Evolutionary conservation across 2,113 vertebrate species (phyloP).

Genomic region (Heloderma charlesbogerti): DNA sequence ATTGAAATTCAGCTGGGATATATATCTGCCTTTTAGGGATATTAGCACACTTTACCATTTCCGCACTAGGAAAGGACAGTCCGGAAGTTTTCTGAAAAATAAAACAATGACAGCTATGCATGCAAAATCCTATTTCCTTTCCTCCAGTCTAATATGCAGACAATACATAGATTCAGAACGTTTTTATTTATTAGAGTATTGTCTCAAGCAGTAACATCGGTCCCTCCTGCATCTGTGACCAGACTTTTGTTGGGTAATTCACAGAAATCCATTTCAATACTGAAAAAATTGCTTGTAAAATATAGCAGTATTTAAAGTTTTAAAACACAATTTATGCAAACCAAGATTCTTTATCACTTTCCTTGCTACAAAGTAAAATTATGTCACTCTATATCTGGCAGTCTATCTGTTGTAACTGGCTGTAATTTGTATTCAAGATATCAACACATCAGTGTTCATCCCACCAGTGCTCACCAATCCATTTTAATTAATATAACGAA

Average conservation of each 20-base stretch:
- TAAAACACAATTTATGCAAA: too few relatives aligned
- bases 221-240: background rate
- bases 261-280: background rate
- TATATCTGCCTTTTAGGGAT: constrained; percentile 73
- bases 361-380: too few relatives aligned
- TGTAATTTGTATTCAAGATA: too few relatives aligned
- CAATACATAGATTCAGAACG: background rate
- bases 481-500: too few relatives aligned
- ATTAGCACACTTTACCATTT: constrained; percentile 48
- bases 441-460: too few relatives aligned
- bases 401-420: too few relatives aligned
- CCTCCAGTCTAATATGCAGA: background rate
- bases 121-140: background rate
- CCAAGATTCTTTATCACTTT: too few relatives aligned
- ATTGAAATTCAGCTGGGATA: constrained; percentile 77
- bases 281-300: background rate
- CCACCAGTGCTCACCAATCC: too few relatives aligned
- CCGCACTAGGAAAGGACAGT: constrained; percentile 74
- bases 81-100: constrained; percentile 65
- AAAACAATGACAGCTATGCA: constrained; percentile 16
- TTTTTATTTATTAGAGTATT: background rate
- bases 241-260: background rate
- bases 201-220: background rate
- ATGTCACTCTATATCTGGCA: too few relatives aligned
- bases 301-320: background rate